Evolutionary conservation across 2,797 vertebrate genomes (phyloP), one percentile per base, ranked within the genome.

Genomic region (Hylomyscus alleni): DNA sequence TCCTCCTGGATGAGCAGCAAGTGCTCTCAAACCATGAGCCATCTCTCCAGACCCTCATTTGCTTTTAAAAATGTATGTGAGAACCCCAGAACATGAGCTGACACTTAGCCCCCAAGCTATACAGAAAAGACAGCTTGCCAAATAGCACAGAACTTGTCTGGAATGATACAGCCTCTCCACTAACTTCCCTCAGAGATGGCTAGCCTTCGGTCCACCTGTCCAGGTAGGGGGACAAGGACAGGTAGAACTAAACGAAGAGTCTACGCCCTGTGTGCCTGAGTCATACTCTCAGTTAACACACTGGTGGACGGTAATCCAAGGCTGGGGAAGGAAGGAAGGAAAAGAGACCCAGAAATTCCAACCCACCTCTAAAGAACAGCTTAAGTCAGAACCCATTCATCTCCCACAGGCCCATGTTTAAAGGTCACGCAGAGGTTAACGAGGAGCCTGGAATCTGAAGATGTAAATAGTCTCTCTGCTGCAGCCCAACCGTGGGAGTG

Each of bases 381-480:
- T 60, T n/a, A 88, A 92, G 82, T 60, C 37, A 50, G 94, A 97
- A 92, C 85, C 89, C 93, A 97, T 94, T 94, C 95, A 85, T 94
- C 95, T 96, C 91, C 60, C 47, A 90, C 85, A 60, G 78, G 91
- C 76, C 93, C 95, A 31, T 92, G 96, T 91, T 92, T 96, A 97
- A 96, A 97, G 97, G 97, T 96, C 96, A 96, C 37, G 12, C 52
- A 80, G 91, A 98, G 97, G 97, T 95, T 97, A 97, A 95, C 37
- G 91, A 97, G 91, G 95, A 95, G 92, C 81, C 17, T 75, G 95
- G 95, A 96, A 97, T 96, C 85, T 91, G 24, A 20, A 97, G 95
- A 94, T 29, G 87, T 97, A 95, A 97, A 97, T 83, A 97, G 90
- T 80, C 85, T 60, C 44, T 14, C 94, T 60, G 52, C 62, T 96